Evolutionary conservation across 1,140 invertebrate species (phyloP).

Genomic region (Onthophagus taurus): DNA sequence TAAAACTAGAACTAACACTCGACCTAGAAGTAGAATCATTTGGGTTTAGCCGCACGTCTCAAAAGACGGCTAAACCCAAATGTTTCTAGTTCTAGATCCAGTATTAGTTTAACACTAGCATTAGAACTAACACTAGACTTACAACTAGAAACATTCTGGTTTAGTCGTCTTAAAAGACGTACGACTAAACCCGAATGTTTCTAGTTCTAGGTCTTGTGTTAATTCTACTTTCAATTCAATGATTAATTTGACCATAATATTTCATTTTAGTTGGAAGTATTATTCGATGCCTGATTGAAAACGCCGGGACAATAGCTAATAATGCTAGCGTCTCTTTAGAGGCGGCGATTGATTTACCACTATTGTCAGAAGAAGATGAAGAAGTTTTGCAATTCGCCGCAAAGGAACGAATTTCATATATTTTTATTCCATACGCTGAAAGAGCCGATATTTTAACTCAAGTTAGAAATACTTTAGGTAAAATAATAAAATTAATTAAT

Average conservation of each 20-base stretch:
- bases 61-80: no score
- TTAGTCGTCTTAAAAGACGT: no score
- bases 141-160: no score
- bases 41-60: no score
- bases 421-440: conserved; percentile 5
- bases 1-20: no score
- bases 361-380: conserved; percentile 71
- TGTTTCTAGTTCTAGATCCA: no score
- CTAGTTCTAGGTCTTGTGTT: no score
- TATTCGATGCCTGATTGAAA: conserved; percentile 43
- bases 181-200: no score
- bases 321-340: conserved; percentile 61
- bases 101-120: no score
- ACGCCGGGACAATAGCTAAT: conserved; percentile 36
- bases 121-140: no score
- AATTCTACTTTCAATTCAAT: no score
- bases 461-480: conserved; percentile 4
- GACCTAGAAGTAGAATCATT: no score
- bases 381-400: conserved; percentile 64
- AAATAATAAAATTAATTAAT: not conserved
- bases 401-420: conserved; percentile 52
- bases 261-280: conserved; percentile 35
- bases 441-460: not conserved
- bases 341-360: conserved; percentile 65
- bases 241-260: not conserved